Conservation (phyloP, 2,113 vertebrate species). For the Arenaria interpres region DNA sequence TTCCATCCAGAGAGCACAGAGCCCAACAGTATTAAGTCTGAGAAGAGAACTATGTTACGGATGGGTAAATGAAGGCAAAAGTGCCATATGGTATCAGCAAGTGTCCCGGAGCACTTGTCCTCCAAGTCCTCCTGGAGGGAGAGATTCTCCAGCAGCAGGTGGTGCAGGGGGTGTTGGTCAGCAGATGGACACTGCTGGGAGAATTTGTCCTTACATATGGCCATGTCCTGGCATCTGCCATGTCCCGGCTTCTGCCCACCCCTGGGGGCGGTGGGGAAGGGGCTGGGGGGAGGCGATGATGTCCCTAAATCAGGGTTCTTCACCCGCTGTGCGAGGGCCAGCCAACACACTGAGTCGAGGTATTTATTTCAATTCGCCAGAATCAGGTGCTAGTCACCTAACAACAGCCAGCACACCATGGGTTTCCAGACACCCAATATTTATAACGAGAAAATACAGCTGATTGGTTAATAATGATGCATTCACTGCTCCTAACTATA, state of each 20-base stretch:
- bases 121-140: not conserved
- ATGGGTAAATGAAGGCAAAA: not conserved
- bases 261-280: not conserved
- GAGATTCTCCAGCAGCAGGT: rapidly evolving
- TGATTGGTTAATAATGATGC: not conserved
- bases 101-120: not conserved
- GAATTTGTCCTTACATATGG: not conserved
- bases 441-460: not conserved
- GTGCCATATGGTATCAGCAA: rapidly evolving
- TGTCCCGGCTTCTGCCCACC: not conserved
- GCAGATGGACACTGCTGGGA: rapidly evolving
- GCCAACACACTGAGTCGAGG: not conserved
- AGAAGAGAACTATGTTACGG: rapidly evolving
- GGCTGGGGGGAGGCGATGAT: not conserved
- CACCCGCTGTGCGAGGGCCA: not conserved
- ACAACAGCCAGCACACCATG: not conserved
- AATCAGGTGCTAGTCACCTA: not conserved
- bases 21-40: rapidly evolving
- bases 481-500: not conserved
- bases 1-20: not conserved
- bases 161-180: rapidly evolving
- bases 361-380: not conserved
- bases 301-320: not conserved
- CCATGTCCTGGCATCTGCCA: rapidly evolving
- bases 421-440: not conserved